phyloP scores from a whole-genome alignment of 2,888 invertebrate species.

The Drosophila heteroneura region DNA sequence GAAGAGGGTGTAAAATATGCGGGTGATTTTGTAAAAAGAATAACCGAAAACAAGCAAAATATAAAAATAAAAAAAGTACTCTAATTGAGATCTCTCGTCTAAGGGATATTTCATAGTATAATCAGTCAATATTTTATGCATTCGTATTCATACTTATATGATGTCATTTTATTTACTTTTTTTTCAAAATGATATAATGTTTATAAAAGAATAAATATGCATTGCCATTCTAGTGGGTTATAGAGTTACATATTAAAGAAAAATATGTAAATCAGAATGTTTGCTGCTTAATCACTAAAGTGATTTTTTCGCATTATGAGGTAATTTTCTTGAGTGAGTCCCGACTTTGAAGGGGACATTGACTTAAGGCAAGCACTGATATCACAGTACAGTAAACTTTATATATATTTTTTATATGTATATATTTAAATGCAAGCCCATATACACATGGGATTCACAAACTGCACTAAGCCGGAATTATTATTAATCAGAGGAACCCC shows the following conservation, averaged over 20 bases:
- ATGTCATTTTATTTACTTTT: neutral
- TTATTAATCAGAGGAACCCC: neutral
- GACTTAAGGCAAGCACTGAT: neutral
- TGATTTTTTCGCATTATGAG: conserved; percentile 19
- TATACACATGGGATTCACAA: neutral
- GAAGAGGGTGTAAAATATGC: conserved; percentile 52
- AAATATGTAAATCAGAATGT: conserved; percentile 5
- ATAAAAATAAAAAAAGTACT: neutral
- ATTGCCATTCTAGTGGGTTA: neutral
- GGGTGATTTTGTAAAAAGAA: conserved; percentile 30
- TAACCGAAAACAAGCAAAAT: conserved; percentile 5
- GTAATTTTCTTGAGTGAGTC: conserved; percentile 17
- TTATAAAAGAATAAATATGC: neutral
- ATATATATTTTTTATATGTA: neutral
- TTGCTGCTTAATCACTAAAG: conserved; percentile 29
- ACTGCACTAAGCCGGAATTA: neutral
- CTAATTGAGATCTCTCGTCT: neutral
- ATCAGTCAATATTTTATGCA: neutral
- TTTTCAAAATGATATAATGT: neutral
- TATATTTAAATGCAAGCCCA: neutral
- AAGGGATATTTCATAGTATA: neutral
- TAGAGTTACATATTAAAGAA: conserved; percentile 13
- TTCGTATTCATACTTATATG: neutral
- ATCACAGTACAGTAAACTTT: neutral
- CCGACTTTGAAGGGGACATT: conserved; percentile 4